phyloP scores from a whole-genome alignment of 2,113 vertebrate species.

The Nicator chloris region DNA sequence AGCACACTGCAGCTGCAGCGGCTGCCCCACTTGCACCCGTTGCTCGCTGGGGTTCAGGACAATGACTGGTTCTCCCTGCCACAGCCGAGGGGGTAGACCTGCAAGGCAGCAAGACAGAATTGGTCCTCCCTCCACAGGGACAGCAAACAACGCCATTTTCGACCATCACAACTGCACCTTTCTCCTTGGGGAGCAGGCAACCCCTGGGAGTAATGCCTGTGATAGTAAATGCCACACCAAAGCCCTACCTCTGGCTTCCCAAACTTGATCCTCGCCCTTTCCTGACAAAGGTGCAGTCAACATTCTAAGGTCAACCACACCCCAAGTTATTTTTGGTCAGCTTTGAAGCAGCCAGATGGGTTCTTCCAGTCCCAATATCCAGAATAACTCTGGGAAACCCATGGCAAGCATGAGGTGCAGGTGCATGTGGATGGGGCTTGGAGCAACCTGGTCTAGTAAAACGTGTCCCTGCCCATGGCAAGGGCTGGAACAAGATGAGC shows the following conservation, averaged over 20 bases:
- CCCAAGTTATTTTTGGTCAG: neutral
- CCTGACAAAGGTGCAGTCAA: neutral
- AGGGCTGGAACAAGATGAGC: neutral
- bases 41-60: constrained; percentile 70
- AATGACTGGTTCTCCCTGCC: constrained; percentile 78
- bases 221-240: neutral
- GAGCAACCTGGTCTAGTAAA: neutral
- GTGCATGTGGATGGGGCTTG: neutral
- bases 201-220: neutral
- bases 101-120: neutral
- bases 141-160: neutral
- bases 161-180: neutral
- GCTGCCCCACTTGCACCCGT: constrained; percentile 47
- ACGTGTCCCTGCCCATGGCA: neutral
- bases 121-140: neutral
- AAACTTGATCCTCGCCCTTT: neutral
- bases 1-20: constrained; percentile 70
- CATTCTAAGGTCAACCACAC: neutral
- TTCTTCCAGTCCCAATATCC: neutral
- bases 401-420: neutral
- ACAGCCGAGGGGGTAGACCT: constrained; percentile 64
- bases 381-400: neutral
- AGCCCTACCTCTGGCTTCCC: neutral
- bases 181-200: neutral
- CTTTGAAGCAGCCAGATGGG: neutral